Percentiles rank a stretch among this genome's conserved stretches.
Conservation (phyloP, 2,797 vertebrate species). For the Carcharodon carcharias region DNA sequence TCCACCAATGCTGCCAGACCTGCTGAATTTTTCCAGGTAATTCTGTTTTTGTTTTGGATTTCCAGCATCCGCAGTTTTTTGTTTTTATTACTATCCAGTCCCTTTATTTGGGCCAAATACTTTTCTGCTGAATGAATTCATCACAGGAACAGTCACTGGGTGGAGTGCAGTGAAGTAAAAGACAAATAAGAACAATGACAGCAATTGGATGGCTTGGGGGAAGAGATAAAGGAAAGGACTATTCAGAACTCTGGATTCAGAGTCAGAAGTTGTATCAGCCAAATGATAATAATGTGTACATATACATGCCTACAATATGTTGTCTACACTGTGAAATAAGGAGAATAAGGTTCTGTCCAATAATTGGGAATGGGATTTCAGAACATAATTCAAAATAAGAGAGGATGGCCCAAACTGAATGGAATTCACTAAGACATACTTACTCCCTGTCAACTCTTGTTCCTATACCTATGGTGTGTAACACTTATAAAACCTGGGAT, state of each 20-base stretch:
- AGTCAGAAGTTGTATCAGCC: background rate
- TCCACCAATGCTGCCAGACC: too few species aligned
- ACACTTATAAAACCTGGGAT: background rate
- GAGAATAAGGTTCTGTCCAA: background rate
- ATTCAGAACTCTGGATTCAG: background rate
- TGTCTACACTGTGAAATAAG: background rate
- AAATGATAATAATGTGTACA: background rate
- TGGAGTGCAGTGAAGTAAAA: background rate
- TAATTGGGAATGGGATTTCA: background rate
- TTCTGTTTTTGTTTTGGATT: too few species aligned
- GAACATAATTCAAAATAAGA: background rate
- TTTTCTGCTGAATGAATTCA: background rate
- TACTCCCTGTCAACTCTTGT: background rate
- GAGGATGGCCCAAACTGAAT: background rate
- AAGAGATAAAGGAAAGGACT: background rate
- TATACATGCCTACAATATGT: background rate
- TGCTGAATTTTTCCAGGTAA: too few species aligned
- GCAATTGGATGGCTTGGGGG: background rate
- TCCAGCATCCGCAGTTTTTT: too few species aligned
- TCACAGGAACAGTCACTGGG: background rate
- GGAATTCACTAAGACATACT: background rate
- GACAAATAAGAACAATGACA: background rate
- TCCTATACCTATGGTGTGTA: background rate
- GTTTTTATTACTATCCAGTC: too few species aligned
- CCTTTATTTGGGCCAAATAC: background rate